Base-by-base conservation (phyloP, 2,797 vertebrate species). In the Atherinosoma microstoma region DNA sequence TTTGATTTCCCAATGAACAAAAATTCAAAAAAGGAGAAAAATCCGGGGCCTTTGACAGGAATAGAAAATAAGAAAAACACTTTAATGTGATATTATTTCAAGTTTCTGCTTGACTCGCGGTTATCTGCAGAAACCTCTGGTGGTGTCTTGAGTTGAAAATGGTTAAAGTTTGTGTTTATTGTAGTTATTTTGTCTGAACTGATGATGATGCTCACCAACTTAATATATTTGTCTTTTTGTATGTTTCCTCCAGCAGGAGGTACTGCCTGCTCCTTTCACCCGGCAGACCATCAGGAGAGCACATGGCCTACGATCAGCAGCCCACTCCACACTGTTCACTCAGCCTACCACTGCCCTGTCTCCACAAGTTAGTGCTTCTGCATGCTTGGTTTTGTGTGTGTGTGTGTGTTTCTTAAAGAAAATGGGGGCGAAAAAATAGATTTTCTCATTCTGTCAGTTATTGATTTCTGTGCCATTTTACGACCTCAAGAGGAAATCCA, bases 231-330 rank as follows among this genome's bases (percentile, higher is more conserved):
- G 8, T 82, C 13, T 83, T n/a, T 80, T 12, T 86, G 63, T 88
- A 67, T 84, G 67, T 83, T 76, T 71, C 59, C 57, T 69, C 73
- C 84, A 86, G 70, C 91, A 95, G 94, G 93, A 94, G 75, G 79
- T 84, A 64, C 88, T 94, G 81, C 88, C 93, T 80, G 80, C 91
- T 78, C 83, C 93, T 56, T 90, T 95, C 82, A 75, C 80, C 80
- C 93, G 87, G 79, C 95, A 94, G 92, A 90, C 87, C 77, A 87
- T 94, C 82, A 94, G 95, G 92, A 95, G 93, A 94, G 90, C 91
- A 83, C 95, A 96, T 84, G 91, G 92, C 75, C 89, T 94, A 51
- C 92, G 92, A 76, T 90, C 94, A 76, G 85, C 91, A 47, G 84
- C 87, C 87, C 91, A 92, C 84, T 89, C 92, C 61, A 75, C 92